phyloP scores from a whole-genome alignment of 2,797 vertebrate species.

The Lepidocolaptes lacrymiger region DNA sequence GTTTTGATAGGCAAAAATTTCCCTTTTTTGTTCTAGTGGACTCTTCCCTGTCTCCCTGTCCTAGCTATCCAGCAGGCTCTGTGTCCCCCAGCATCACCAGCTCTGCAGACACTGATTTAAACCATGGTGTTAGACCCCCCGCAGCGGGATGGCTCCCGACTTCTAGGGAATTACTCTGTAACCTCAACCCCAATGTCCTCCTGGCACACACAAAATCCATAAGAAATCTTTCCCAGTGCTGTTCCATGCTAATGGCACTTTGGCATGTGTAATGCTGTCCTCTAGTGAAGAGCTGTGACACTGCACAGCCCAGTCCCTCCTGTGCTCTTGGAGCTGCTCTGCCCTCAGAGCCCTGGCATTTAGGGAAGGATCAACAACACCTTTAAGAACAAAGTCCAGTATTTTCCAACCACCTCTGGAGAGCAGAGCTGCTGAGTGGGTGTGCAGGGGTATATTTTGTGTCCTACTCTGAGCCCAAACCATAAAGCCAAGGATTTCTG shows the following conservation, averaged over 20 bases:
- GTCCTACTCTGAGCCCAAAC: neutral
- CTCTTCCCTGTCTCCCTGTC: neutral
- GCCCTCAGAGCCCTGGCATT: neutral
- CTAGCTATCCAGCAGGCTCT: neutral
- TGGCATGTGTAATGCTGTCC: slow-evolving; percentile 33
- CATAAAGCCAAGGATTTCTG: neutral
- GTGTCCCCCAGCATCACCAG: neutral
- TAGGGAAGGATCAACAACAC: neutral
- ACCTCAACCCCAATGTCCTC: neutral
- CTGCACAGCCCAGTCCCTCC: neutral
- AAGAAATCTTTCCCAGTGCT: neutral
- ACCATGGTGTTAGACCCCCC: neutral
- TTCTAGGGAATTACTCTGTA: neutral
- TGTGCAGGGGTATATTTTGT: neutral
- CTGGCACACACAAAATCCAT: neutral
- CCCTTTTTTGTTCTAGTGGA: accelerated
- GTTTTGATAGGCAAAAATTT: neutral
- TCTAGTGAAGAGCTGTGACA: slow-evolving; percentile 19
- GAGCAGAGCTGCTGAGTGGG: neutral
- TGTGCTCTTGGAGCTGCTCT: neutral
- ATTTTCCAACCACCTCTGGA: neutral
- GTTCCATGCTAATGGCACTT: neutral
- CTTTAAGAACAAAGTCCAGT: neutral
- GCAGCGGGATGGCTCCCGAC: neutral
- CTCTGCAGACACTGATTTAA: neutral